phyloP scores from a whole-genome alignment of 1,140 invertebrate genomes.

The Aphelenchoides besseyi region DNA sequence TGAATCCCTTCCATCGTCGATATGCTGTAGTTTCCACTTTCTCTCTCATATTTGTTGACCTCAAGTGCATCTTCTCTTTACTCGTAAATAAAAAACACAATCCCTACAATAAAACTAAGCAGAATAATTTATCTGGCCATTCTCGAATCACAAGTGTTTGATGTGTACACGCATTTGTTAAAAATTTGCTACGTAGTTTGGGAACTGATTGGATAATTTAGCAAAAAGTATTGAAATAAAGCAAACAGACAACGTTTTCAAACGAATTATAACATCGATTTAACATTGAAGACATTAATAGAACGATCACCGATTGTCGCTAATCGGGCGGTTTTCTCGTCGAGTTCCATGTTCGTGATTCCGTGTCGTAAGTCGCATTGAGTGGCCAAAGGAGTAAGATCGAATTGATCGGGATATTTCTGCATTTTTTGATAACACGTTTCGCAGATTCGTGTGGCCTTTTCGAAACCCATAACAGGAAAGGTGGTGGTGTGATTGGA shows the following conservation, averaged over 20 bases:
- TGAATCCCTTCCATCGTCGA: neutral
- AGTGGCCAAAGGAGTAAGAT: slow-evolving; percentile 79
- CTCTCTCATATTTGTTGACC: neutral
- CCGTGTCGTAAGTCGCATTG: slow-evolving; percentile 92
- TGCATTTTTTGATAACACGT: slow-evolving; percentile 72
- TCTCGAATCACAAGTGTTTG: neutral
- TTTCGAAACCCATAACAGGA: slow-evolving; percentile 94
- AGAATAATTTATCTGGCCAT: slow-evolving; percentile 1
- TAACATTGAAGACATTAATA: slow-evolving; percentile 74
- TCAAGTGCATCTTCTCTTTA: neutral
- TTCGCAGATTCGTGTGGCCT: slow-evolving; percentile 90
- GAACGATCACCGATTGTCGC: slow-evolving; percentile 87
- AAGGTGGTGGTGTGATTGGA: slow-evolving; percentile 81
- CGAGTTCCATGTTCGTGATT: slow-evolving; percentile 80
- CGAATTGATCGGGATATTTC: slow-evolving; percentile 63
- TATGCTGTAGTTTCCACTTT: neutral
- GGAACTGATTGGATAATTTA: neutral
- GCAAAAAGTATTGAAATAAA: neutral
- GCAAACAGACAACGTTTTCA: neutral
- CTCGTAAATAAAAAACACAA: neutral
- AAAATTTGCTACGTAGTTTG: neutral
- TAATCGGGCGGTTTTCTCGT: slow-evolving; percentile 78
- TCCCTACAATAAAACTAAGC: neutral
- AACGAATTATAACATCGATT: slow-evolving; percentile 33
- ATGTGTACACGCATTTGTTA: slow-evolving; percentile 3